These are phyloP conservation scores for Hetaerina americana DNA, from an alignment of 1,140 invertebrate genomes.

Conservation along the genomic window DNA sequence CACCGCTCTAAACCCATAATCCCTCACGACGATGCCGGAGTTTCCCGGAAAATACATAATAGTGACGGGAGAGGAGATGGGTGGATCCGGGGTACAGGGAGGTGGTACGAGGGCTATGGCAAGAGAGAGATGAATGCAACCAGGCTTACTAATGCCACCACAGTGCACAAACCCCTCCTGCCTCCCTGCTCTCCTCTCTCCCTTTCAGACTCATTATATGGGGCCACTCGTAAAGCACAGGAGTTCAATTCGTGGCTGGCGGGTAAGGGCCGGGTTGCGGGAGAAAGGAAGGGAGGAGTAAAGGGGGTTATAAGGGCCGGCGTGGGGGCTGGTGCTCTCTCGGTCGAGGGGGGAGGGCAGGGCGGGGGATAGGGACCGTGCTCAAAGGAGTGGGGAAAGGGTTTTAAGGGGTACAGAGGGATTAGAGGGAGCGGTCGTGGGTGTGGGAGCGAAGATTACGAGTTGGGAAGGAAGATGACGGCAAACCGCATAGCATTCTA, in stretches of 20 bases:
- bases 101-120: too few species aligned
- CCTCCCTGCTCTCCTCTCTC: too few species aligned
- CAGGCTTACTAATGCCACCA: background rate
- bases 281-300: too few species aligned
- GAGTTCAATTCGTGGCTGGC: background rate
- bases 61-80: background rate
- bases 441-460: background rate
- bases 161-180: background rate
- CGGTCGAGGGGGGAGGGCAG: too few species aligned
- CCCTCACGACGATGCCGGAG: background rate
- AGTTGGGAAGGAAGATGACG: background rate
- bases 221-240: background rate
- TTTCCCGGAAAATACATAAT: background rate
- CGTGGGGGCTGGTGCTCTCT: background rate
- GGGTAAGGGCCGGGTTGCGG: background rate
- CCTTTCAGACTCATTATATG: background rate
- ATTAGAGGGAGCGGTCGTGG: background rate
- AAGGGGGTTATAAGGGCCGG: background rate
- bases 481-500: background rate
- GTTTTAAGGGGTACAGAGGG: background rate
- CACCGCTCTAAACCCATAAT: background rate
- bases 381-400: background rate
- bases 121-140: background rate
- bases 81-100: too few species aligned
- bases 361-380: too few species aligned